phyloP scores from a whole-genome alignment of 2,113 vertebrate genomes.

The Merops nubicus region DNA sequence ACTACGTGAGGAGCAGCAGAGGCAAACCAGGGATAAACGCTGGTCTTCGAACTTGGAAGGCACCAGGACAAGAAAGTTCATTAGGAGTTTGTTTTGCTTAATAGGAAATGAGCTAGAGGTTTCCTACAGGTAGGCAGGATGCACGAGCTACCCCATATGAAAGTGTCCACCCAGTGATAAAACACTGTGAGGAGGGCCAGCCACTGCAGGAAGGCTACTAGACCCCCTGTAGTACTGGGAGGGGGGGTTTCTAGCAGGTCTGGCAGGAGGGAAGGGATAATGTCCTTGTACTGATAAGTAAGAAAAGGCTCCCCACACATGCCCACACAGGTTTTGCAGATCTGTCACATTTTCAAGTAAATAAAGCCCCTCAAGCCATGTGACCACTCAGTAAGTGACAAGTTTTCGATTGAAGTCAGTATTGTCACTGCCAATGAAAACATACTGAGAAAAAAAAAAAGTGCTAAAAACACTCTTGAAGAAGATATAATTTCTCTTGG shows the following conservation, averaged over 20 bases:
- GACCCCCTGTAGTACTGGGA: not conserved
- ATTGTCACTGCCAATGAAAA: not conserved
- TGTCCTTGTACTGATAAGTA: not conserved
- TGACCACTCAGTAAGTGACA: not conserved
- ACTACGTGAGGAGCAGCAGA: not conserved
- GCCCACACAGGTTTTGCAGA: not conserved
- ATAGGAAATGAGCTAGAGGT: not conserved
- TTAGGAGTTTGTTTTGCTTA: not conserved
- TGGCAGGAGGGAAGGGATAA: not conserved
- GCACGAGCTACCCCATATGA: not conserved
- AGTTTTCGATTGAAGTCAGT: not conserved
- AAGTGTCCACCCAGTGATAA: not conserved
- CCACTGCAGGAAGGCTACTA: accelerated
- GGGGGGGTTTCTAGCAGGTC: not conserved
- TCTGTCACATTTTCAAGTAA: not conserved
- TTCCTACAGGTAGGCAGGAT: not conserved
- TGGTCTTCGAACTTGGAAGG: not conserved
- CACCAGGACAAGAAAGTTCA: not conserved
- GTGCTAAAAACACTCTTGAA: not conserved
- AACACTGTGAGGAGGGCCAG: not conserved
- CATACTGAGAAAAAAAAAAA: not conserved
- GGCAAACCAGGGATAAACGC: not conserved
- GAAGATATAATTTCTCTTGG: not conserved
- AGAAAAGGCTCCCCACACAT: not conserved
- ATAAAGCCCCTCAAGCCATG: not conserved